These are phyloP conservation scores for Drosophila merina DNA, from an alignment of 2,888 invertebrate species.

Conservation along the genomic window DNA sequence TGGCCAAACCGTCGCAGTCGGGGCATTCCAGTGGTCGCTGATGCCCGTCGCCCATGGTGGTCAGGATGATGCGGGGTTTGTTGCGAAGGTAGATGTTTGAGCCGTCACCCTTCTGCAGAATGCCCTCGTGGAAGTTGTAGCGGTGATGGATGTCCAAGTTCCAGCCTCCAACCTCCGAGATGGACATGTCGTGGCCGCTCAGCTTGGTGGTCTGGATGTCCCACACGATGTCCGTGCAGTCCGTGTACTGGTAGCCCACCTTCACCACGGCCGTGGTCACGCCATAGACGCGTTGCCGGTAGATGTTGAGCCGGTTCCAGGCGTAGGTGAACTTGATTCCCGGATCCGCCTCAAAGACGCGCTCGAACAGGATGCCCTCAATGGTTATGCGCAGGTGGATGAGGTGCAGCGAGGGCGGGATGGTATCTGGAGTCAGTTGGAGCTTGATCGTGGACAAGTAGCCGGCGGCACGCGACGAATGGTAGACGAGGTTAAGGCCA, in stretches of 20 bases:
- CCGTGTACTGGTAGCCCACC: slow-evolving; percentile 98
- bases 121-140: slow-evolving; percentile 99
- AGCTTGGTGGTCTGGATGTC: slow-evolving; percentile 97
- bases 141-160: slow-evolving; percentile 98
- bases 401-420: slow-evolving; percentile 91
- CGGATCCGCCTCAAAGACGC: slow-evolving; percentile 97
- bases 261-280: slow-evolving; percentile 97
- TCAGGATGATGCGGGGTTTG: slow-evolving; percentile 94
- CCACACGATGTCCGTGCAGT: slow-evolving; percentile 97
- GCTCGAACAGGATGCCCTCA: slow-evolving; percentile 96
- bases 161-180: slow-evolving; percentile 98
- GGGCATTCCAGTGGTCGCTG: slow-evolving; percentile 93
- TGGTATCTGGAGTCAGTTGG: slow-evolving; percentile 93
- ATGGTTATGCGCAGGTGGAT: slow-evolving; percentile 96
- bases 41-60: slow-evolving; percentile 95
- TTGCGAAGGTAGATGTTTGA: slow-evolving; percentile 97
- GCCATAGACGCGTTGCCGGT: slow-evolving; percentile 97
- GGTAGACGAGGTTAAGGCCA: slow-evolving; percentile 97
- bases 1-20: slow-evolving; percentile 92
- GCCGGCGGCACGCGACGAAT: slow-evolving; percentile 96
- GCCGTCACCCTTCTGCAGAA: slow-evolving; percentile 98
- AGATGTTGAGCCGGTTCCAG: slow-evolving; percentile 98
- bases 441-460: slow-evolving; percentile 96
- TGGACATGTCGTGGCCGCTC: slow-evolving; percentile 98
- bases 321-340: slow-evolving; percentile 98